Evolutionary conservation across 1,140 invertebrate species (phyloP), one percentile per base, ranked within the genome.

Genomic region (Halesus radiatus): DNA sequence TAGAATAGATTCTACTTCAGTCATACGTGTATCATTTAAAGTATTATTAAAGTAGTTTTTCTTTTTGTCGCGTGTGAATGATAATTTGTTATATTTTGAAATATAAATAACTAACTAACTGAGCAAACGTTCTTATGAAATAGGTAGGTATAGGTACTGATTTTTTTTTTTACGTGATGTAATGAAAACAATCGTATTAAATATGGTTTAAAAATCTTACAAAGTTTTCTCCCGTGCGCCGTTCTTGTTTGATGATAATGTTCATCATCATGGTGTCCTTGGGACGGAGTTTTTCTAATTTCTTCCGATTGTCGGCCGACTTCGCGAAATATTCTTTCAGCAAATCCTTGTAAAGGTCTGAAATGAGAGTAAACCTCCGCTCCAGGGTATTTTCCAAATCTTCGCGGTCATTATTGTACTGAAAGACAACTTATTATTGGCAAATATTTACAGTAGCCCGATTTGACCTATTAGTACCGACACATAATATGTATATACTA

Each of bases 171-270:
- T 6, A 32, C 32, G 32, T 32, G 32, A 32, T 32, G 32, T 7
- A 32, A 32, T 32, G 5, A 32, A 32, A 45, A 13, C 37, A 45
- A 45, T 13, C 37, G 0, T 13, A 45, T 1, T 45, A 56, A 56
- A 56, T 2, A 56, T n/a, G 6, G 16, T 1, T 18, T 29, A 4
- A 68, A 32, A 5, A 18, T 20, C 20, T 76, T 62, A 76, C 74
- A 20, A 60, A 20, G 32, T 66, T 77, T 32, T 52, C 45, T 8
- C 13, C 58, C 50, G 15, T 77, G 6, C 62, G 76, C 13, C 56
- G 53, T 26, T 79, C 53, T 52, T 79, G 78, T 18, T 60, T 73
- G 3, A 32, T 23, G 22, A 79, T 79, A n/a, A 79, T 79, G 20
- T 73, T 73, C 7, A 20, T n/a, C 68, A 79, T 62, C 20, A 50